Evolutionary conservation across 2,113 vertebrate species (phyloP).

Genomic region (Riparia riparia): DNA sequence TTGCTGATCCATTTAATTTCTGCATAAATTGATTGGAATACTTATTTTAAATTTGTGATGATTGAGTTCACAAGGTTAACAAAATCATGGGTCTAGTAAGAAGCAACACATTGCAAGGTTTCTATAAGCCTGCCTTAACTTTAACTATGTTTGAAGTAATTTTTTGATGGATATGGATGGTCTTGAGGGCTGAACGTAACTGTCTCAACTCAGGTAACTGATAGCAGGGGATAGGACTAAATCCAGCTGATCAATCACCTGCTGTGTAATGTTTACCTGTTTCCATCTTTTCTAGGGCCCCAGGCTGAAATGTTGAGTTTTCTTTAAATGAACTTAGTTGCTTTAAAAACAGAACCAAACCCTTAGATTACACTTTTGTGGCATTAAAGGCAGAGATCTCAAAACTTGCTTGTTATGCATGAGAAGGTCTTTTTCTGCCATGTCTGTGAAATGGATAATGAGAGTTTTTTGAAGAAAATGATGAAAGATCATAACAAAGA

Average conservation of each 20-base stretch:
- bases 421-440: background rate
- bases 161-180: constrained; percentile 4
- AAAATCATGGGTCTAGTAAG: background rate
- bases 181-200: background rate
- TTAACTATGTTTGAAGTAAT: background rate
- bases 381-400: background rate
- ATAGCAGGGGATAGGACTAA: background rate
- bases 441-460: background rate
- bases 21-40: background rate
- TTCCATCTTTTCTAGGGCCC: background rate
- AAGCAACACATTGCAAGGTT: background rate
- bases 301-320: background rate
- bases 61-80: background rate
- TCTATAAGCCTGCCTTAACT: constrained; percentile 34
- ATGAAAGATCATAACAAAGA: background rate
- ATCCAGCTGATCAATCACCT: background rate
- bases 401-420: background rate
- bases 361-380: background rate
- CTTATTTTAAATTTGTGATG: background rate
- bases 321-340: background rate
- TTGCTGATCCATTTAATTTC: background rate
- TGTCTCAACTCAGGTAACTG: constrained; percentile 9
- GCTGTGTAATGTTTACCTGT: background rate
- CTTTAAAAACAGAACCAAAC: background rate
- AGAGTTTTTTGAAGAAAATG: background rate